These are phyloP conservation scores for Tipula unca DNA, from an alignment of 2,888 invertebrate genomes.

Conservation along the genomic window DNA sequence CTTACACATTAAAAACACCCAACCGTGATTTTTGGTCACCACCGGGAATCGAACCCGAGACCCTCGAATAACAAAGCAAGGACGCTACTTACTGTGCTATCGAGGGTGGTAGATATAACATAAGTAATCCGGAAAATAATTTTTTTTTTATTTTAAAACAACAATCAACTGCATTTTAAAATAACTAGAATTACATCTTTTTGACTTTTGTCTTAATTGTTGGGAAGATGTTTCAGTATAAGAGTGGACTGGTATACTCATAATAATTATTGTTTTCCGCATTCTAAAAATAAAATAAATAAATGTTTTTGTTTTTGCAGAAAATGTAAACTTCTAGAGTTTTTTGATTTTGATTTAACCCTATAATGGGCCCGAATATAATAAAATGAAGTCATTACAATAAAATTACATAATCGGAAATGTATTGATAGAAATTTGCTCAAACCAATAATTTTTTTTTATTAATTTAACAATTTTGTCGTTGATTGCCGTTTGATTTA, in stretches of 20 bases:
- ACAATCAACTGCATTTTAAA: neutral
- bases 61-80: too few relatives aligned
- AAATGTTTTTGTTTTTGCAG: neutral
- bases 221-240: neutral
- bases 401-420: too few relatives aligned
- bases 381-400: too few relatives aligned
- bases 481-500: neutral
- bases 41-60: too few relatives aligned
- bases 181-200: neutral
- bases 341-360: neutral
- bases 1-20: too few relatives aligned
- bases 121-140: conserved; percentile 3
- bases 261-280: neutral
- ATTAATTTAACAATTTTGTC: neutral
- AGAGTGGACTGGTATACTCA: neutral
- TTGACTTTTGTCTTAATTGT: neutral
- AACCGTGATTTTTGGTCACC: too few relatives aligned
- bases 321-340: neutral
- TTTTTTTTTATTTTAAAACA: neutral
- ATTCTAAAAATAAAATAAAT: neutral
- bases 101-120: neutral
- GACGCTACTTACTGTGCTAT: too few relatives aligned
- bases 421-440: too few relatives aligned
- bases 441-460: neutral
- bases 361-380: too few relatives aligned